Evolutionary conservation across 2,888 invertebrate genomes (phyloP), one percentile per base, ranked within the genome.

Genomic region (Erynnis tages): DNA sequence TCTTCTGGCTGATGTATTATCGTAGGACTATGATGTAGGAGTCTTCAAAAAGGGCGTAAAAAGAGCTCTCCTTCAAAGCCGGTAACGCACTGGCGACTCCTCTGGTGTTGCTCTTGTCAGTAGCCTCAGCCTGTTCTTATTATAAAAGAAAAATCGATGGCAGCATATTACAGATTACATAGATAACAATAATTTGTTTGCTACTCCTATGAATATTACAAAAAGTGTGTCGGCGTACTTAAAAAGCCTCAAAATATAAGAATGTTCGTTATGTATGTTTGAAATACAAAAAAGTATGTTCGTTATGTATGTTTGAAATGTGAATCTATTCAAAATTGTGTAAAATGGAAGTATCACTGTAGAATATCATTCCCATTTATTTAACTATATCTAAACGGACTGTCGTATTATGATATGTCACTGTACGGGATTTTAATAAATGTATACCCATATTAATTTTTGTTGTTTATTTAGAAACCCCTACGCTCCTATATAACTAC

Each of bases 381-480:
- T 65, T 61, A 54, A 43, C 40, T 62, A 59, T 56, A 54, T 64
- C 59, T 54, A 56, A 52, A 60, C 54, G 61, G 62, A 65, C 53
- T 61, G 61, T 61, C 66, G 65, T 66, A 63, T 65, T 65, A 65
- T 50, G 65, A 67, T 63, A 69, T 61, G 62, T 65, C 65, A 58
- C 61, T 58, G 66, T 59, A 67, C 64, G 65, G 67, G 69, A 74
- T 75, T 80, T 81, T 77, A 81, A 75, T 81, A 81, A 79, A 81
- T 71, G 67, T 81, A 76, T 78, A 75, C 73, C 67, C 65, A 71
- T 69, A 52, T 50, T 43, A 49, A 23, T n/a, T 13, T 19, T 43
- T 29, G 7, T 30, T 21, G n/a, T 37, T 32, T 35, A 23, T 23
- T 37, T 41, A 7, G 29, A 16, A 14, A n/a, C 37, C 8, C 27